Base-by-base conservation (phyloP, 1,140 invertebrate species). In the Pseudomyrmex sp. region DNA sequence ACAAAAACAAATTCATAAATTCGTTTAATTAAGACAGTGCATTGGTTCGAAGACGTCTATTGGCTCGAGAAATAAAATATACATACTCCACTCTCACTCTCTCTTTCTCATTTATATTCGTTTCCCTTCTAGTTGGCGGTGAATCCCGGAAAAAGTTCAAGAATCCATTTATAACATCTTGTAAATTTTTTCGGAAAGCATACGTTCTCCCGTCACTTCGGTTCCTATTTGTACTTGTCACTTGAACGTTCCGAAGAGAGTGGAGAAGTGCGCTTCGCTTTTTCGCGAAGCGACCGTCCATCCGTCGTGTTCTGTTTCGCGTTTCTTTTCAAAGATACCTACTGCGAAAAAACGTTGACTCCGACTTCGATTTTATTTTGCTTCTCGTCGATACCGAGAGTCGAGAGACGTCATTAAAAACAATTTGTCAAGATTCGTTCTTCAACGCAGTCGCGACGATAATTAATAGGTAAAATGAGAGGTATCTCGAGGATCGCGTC, bases 401-500 rank as follows among this genome's bases (percentile, higher is more conserved):
- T 12, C 1, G 48, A 35, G 75, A 68, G 52, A 56, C 35, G 46
- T 62, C 46, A 20, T 79, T 58, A 26, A 79, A 58, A 48, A 69
- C 52, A 46, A 74, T 69, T 68, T 56, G 50, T 58, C 63, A 46
- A 13, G 35, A 79, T 69, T 56, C 7, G 63, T 35, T 35, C 35
- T 7, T 35, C 7, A 50, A 68, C 23, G 8, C 10, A 15, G 12
- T 74, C 7, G 72, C 48, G 48, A 52, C 20, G n/a, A 56, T 69
- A 56, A 77, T 69, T 56, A 77, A 79, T 46, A 26, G 5, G 12
- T 68, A 13, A 26, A 63, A n/a, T 13, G 50, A 77, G 18, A 68
- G 4, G 18, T 35, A 54, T 58, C 12, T 68, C 8, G n/a, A 50
- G 3, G 8, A 13, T 26, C 46, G 2, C 13, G 13, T 13, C 52